Evolutionary conservation across 2,113 vertebrate species (phyloP), one percentile per base, ranked within the genome.

Genomic region (Peucedramus taeniatus): DNA sequence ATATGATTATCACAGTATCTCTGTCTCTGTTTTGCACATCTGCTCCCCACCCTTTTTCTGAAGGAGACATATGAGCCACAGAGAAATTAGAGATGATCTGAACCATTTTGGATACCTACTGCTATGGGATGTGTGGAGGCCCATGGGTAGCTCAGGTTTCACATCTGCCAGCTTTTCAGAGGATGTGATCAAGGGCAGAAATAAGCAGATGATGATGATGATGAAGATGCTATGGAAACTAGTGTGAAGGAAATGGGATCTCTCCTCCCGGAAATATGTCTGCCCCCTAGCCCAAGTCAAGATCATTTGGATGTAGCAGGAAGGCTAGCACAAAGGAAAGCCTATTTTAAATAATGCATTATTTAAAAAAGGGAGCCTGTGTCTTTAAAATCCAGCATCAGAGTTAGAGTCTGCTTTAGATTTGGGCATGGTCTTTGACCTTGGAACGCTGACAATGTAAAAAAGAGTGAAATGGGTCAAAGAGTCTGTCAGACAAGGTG

Each of bases 111-210:
- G 71, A 83, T 93, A 63, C 85, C 84, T 89, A 88, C 69, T 93
- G 80, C 66, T 87, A 30, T 63, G 89, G 88, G 91, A 85, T 66
- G 27, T 11, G 11, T 50, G 84, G 81, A 94, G 92, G 93, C 92
- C 84, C 70, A 85, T 57, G 76, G 65, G 92, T 61, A 90, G 96
- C 84, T 97, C 89, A 92, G 80, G 87, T 97, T 97, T 97, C 97
- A 96, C 94, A 83, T 96, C 93, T 97, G 87, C 94, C 92, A 95
- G 92, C 89, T 97, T 97, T 97, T 96, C 90, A 96, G 90, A 94
- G 94, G 90, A 93, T 93, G 68, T 93, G 86, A 93, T 94, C 91
- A 95, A 96, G 95, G 96, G 69, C 93, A 96, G 87, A 95, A 97
- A 91, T 69, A 95, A 91, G 53, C 1, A 0, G 69, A 92, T 77